phyloP scores from a whole-genome alignment of 2,888 invertebrate species.

The Exephanes ischioxanthus region DNA sequence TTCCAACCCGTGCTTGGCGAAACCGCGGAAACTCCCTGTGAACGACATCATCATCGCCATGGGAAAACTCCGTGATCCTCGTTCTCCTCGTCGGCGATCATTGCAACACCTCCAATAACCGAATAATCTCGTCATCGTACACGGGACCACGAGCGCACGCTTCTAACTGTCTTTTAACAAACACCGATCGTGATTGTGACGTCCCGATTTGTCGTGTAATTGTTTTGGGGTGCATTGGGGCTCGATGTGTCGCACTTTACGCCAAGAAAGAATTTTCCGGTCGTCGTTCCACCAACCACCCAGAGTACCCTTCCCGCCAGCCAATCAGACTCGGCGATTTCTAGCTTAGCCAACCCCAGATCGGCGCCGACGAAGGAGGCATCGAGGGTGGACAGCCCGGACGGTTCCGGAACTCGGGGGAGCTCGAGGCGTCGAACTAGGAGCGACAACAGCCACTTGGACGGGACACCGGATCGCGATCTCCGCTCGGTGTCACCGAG shows the following conservation, averaged over 20 bases:
- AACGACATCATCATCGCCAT: not conserved
- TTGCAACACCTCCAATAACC: conserved; percentile 7
- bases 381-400: conserved; percentile 56
- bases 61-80: not conserved
- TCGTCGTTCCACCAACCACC: conserved; percentile 72
- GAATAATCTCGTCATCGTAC: not conserved
- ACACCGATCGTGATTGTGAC: conserved; percentile 1
- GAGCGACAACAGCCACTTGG: conserved; percentile 45
- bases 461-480: not conserved
- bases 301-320: conserved; percentile 74
- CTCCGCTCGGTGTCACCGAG: not conserved
- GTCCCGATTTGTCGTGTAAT: not conserved
- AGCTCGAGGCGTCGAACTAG: conserved; percentile 57
- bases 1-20: conserved; percentile 8
- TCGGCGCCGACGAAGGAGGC: conserved; percentile 61
- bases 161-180: not conserved
- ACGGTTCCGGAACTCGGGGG: conserved; percentile 40
- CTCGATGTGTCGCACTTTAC: conserved; percentile 16
- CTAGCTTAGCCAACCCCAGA: conserved; percentile 80
- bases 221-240: not conserved
- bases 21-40: conserved; percentile 4
- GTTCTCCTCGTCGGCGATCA: not conserved
- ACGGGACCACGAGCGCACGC: conserved; percentile 1
- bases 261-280: conserved; percentile 76
- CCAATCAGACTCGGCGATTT: conserved; percentile 83